phyloP scores from a whole-genome alignment of 2,797 vertebrate genomes.

The Dromococcyx pavoninus region DNA sequence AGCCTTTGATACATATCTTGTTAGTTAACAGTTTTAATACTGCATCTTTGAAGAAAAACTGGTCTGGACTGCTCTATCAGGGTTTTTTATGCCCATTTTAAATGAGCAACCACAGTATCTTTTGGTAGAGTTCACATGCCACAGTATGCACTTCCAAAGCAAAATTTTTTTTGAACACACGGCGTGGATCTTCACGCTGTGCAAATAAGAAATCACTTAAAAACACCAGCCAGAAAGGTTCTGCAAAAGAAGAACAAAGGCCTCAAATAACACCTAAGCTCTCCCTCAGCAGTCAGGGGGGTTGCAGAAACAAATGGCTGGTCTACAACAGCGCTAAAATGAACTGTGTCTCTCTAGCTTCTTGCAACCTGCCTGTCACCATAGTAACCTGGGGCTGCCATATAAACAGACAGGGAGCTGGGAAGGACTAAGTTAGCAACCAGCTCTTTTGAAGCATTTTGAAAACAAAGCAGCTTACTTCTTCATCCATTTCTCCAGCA shows the following conservation, averaged over 20 bases:
- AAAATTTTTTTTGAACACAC: background rate
- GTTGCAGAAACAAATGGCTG: background rate
- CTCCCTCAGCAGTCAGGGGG: background rate
- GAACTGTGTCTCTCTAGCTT: background rate
- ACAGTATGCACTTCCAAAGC: background rate
- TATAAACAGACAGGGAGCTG: background rate
- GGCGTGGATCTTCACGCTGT: background rate
- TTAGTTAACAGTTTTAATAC: constrained; percentile 14
- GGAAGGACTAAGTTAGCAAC: constrained; percentile 9
- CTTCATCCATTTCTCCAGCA: background rate
- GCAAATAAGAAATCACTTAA: background rate
- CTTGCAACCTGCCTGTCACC: constrained; percentile 27
- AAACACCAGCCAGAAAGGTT: background rate
- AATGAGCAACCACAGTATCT: background rate
- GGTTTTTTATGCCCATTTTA: background rate
- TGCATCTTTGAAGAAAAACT: constrained; percentile 20
- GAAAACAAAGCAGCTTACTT: constrained; percentile 34
- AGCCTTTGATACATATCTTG: background rate
- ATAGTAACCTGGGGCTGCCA: constrained; percentile 34
- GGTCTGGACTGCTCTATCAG: constrained; percentile 9
- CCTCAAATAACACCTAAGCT: background rate
- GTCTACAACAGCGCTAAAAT: background rate
- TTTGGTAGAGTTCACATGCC: background rate
- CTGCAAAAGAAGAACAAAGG: background rate
- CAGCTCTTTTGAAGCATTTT: constrained; percentile 1